phyloP scores from a whole-genome alignment of 2,888 invertebrate species.

The Cephonodes hylas region DNA sequence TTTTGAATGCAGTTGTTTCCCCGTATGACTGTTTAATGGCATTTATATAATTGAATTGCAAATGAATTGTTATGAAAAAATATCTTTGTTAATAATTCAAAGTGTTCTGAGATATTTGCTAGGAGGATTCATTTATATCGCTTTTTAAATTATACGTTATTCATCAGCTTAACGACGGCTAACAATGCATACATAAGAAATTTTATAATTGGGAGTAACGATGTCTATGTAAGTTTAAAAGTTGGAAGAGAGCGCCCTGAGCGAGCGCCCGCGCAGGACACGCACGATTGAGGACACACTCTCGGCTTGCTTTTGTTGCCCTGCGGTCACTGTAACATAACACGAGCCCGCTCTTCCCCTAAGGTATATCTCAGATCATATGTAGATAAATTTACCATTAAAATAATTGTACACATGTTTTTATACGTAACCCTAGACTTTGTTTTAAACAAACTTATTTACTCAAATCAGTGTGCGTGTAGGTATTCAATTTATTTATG shows the following conservation, averaged over 20 bases:
- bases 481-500: neutral
- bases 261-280: conserved; percentile 54
- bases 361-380: conserved; percentile 31
- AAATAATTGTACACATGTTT: neutral
- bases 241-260: conserved; percentile 41
- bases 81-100: too few relatives aligned
- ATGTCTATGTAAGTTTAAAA: neutral
- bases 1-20: too few relatives aligned
- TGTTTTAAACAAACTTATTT: neutral
- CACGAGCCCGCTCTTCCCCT: conserved; percentile 45
- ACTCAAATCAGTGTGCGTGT: neutral
- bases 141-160: neutral
- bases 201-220: neutral
- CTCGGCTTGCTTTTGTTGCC: conserved; percentile 75
- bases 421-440: neutral
- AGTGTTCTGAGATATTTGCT: neutral
- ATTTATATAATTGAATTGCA: too few relatives aligned
- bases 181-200: neutral
- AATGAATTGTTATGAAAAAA: too few relatives aligned
- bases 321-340: conserved; percentile 76
- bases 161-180: neutral
- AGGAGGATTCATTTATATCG: neutral
- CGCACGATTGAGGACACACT: conserved; percentile 78
- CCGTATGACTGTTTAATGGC: too few relatives aligned
- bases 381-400: conserved; percentile 8